Conservation (phyloP, 2,113 vertebrate species). For the Athene cunicularia region DNA sequence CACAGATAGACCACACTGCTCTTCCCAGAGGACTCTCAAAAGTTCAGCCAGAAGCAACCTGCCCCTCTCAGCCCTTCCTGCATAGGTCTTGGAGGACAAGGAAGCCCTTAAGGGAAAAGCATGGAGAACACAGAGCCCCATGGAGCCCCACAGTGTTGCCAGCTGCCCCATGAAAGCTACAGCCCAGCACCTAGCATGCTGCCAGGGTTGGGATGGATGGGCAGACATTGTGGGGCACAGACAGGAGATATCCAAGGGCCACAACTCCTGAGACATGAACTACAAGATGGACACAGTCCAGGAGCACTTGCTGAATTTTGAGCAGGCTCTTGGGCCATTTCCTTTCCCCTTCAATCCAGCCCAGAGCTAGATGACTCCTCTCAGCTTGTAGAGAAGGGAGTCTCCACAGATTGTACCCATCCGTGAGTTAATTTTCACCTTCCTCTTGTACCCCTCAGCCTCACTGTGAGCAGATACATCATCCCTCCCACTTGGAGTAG, state of each 20-base stretch:
- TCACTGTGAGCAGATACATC: not conserved
- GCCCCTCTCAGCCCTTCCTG: not conserved
- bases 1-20: not conserved
- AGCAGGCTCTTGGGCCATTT: not conserved
- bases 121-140: not conserved
- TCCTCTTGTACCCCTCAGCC: not conserved
- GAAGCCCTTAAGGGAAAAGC: not conserved
- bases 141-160: not conserved
- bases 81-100: not conserved
- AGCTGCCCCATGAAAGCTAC: not conserved
- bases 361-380: not conserved
- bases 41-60: not conserved
- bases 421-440: not conserved
- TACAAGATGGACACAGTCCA: not conserved
- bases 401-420: not conserved
- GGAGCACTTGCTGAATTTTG: not conserved
- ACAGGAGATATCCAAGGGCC: not conserved
- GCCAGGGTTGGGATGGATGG: not conserved
- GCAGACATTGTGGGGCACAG: not conserved
- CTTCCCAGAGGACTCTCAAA: not conserved
- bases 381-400: not conserved
- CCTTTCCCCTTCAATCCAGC: not conserved
- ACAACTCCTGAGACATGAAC: not conserved
- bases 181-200: not conserved
- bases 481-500: not conserved